Conservation (phyloP, 2,888 invertebrate species). For the Coronaproctus castanopsis region DNA sequence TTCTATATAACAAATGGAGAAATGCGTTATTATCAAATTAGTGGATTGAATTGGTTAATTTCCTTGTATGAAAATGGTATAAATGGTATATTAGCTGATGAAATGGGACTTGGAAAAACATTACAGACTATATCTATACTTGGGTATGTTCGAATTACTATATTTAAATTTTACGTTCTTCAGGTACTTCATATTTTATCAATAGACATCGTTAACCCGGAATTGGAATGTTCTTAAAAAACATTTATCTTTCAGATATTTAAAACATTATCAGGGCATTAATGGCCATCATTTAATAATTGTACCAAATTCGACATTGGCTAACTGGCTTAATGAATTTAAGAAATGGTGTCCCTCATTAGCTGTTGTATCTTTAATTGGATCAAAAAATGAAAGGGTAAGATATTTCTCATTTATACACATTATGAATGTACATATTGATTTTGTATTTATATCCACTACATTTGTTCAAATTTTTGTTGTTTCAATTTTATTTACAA, state of each 20-base stretch:
- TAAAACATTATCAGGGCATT: slow-evolving; percentile 81
- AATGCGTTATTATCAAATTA: slow-evolving; percentile 92
- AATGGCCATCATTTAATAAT: slow-evolving; percentile 93
- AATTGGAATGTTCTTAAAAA: background rate
- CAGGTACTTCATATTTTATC: no score
- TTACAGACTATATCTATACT: slow-evolving; percentile 91
- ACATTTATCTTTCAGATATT: slow-evolving; percentile 36
- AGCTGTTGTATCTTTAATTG: background rate
- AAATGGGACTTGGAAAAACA: slow-evolving; percentile 99
- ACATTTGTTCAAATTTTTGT: no score
- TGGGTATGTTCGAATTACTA: slow-evolving; percentile 36
- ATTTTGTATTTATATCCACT: no score
- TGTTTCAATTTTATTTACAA: no score
- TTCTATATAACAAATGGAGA: slow-evolving; percentile 78
- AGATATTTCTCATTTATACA: no score
- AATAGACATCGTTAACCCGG: background rate
- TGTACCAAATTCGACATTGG: slow-evolving; percentile 38
- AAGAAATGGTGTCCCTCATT: slow-evolving; percentile 3
- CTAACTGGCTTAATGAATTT: background rate
- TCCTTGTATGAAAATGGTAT: slow-evolving; percentile 94
- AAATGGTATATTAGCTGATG: slow-evolving; percentile 95
- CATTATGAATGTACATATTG: no score
- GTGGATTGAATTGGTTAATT: slow-evolving; percentile 99
- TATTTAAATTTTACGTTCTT: no score
- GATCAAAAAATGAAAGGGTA: background rate